Base-by-base conservation (phyloP, 2,113 vertebrate species). In the Austrofundulus limnaeus region DNA sequence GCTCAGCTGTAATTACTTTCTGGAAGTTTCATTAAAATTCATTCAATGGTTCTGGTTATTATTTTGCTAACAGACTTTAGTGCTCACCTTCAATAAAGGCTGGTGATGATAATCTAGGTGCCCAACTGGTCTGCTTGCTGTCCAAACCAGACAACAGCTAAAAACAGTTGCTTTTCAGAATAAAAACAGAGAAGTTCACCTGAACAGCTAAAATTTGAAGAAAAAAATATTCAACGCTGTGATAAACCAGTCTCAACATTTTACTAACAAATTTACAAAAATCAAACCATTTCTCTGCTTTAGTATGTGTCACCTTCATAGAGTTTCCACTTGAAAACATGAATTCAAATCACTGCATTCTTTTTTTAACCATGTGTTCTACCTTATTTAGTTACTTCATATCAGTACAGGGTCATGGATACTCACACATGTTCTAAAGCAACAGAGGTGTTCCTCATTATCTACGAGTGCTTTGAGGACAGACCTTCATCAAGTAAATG, bases 401-500 rank as follows among this genome's bases (percentile, higher is more conserved):
- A 11, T 47, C 25, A 65, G 25, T 50, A 60, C 21, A 46, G 51
- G 60, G 76, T 74, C 60, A 82, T 24, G 43, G 66, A 60, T 61
- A 24, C 34, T 9, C 31, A 67, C 65, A 75, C 78, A 71, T 78
- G 56, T 66, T 50, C 60, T 85, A 78, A 86, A 81, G 80, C 83
- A 77, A 69, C 66, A 62, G 61, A 79, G 52, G 62, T 56, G 20
- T 61, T 87, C 67, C 88, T 91, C 88, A 91, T 90, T 89, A 90
- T 74, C 37, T 70, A 71, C 61, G 54, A 89, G 89, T 89, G 87
- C 82, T 66, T 67, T 60, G 46, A 57, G 78, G 73, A 86, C 23
- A 16, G 69, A 54, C 68, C 68, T 82, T 89, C 87, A 90, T 92
- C 89, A 88, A 66, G 67, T 62, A 82, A 85, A 92, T 92, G 88